These are phyloP conservation scores for Lates japonicus DNA, from an alignment of 2,797 vertebrate species.

Conservation along the genomic window DNA sequence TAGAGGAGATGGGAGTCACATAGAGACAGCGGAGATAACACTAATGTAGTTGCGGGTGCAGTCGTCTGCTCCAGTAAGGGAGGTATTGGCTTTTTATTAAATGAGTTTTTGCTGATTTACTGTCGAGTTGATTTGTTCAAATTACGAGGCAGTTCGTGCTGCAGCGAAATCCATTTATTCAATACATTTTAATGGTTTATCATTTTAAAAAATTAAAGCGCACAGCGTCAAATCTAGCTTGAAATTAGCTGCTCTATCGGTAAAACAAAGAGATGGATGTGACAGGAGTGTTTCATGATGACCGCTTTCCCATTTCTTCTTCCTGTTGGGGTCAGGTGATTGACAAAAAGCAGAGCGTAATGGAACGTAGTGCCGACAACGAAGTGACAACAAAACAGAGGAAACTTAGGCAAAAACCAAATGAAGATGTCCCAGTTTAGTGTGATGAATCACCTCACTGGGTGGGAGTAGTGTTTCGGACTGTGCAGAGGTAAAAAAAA, in stretches of 20 bases:
- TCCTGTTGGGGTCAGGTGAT: constrained; percentile 36
- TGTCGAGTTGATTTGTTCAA: constrained; percentile 43
- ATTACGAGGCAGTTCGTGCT: constrained; percentile 27
- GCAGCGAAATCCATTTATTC: constrained; percentile 32
- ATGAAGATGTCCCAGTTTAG: constrained; percentile 15
- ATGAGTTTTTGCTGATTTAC: constrained; percentile 62
- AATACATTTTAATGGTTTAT: constrained; percentile 42
- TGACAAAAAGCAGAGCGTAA: constrained; percentile 20
- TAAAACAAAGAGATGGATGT: constrained; percentile 17
- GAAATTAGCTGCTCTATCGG: constrained; percentile 27
- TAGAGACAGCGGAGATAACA: constrained; percentile 23
- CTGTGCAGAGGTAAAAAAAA: background rate
- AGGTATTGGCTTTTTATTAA: constrained; percentile 56
- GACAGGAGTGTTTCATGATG: constrained; percentile 7
- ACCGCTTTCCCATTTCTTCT: background rate
- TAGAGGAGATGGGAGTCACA: constrained; percentile 38
- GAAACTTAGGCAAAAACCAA: background rate
- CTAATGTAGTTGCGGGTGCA: constrained; percentile 34
- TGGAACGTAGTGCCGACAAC: background rate
- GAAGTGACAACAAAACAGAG: constrained; percentile 19
- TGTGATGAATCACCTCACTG: constrained; percentile 35
- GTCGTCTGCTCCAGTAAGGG: constrained; percentile 23
- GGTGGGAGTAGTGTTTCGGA: constrained; percentile 22
- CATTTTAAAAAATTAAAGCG: constrained; percentile 37
- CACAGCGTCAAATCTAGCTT: constrained; percentile 25